Percentiles rank a stretch among this genome's conserved stretches.
These are phyloP conservation scores for Vesta saturnalis DNA, from an alignment of 2,888 invertebrate species.

Conservation along the genomic window DNA sequence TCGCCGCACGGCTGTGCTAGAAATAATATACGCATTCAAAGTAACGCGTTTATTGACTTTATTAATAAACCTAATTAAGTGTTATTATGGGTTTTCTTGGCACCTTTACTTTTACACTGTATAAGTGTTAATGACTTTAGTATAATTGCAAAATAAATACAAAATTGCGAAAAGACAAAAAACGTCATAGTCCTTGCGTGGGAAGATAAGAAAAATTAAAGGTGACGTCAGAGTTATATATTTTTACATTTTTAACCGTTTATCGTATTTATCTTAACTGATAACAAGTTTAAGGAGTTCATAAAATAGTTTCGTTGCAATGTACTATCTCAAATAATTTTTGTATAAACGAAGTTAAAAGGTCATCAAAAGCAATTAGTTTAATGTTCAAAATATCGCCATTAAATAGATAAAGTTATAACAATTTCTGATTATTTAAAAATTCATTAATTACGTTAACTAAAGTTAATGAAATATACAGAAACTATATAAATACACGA, in stretches of 20 bases:
- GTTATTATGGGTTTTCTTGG: conserved; percentile 36
- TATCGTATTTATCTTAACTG: conserved; percentile 17
- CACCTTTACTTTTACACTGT: conserved; percentile 17
- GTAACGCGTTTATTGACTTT: conserved; percentile 47
- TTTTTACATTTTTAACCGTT: not conserved
- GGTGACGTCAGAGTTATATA: conserved; percentile 10
- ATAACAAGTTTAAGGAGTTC: conserved; percentile 16
- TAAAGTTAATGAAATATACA: conserved; percentile 32
- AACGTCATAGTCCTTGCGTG: not conserved
- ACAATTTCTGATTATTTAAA: conserved; percentile 20
- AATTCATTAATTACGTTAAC: too few species aligned
- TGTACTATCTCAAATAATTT: conserved; percentile 24
- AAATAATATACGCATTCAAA: conserved; percentile 40
- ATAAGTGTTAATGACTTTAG: conserved; percentile 9
- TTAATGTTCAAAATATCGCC: conserved; percentile 36
- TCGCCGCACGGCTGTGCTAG: conserved; percentile 32
- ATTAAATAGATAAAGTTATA: conserved; percentile 32
- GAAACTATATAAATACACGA: conserved; percentile 31
- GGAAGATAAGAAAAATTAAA: not conserved
- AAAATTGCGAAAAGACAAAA: not conserved
- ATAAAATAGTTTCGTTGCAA: conserved; percentile 13
- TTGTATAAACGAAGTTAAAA: conserved; percentile 19
- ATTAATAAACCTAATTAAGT: conserved; percentile 46
- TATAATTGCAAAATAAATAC: not conserved
- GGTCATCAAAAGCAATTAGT: conserved; percentile 36